Evolutionary conservation across 2,888 invertebrate species (phyloP), one percentile per base, ranked within the genome.

Genomic region (Sericinus montela): DNA sequence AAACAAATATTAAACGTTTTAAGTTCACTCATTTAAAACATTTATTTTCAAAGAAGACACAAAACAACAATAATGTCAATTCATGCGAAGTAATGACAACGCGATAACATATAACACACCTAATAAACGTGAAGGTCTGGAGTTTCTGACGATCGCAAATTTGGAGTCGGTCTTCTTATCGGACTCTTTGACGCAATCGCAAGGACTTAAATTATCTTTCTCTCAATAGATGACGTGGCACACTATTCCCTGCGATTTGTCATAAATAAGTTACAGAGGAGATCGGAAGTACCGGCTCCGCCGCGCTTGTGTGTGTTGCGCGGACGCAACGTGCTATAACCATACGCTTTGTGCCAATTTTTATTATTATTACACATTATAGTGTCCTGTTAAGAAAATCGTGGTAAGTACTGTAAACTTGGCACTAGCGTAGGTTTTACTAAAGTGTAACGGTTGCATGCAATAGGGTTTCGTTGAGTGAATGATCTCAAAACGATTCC

Each of bases 31-130:
- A 73, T 68, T 59, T 58, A 59, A 58, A 54, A 72, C 73, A 78
- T 65, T 67, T 65, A 73, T 74, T 69, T 70, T 73, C 71, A 79
- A 75, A 72, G 66, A 66, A 63, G 76, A 80, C 77, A 77, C 69
- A 70, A 71, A 76, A 83, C 80, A 84, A 80, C 79, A 84, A 80
- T 73, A 51, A 72, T 74, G 70, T 74, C 70, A 76, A 77, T 69
- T 75, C 87, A 87, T 87, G 86, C 86, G 80, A 83, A 80, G 78
- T 82, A 81, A 75, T 77, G 72, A 76, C 76, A 82, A 80, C 82
- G 81, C 80, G 76, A 69, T 72, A 75, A 81, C 80, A 85, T 76
- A 73, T 71, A 79, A 73, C 80, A 86, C 83, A 85, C 69, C 78
- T 79, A 84, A 60, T 69, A 55, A 60, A 32, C 13, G 32, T 67